These are phyloP conservation scores for Notodonta ziczac DNA, from an alignment of 2,888 invertebrate species.

Conservation along the genomic window DNA sequence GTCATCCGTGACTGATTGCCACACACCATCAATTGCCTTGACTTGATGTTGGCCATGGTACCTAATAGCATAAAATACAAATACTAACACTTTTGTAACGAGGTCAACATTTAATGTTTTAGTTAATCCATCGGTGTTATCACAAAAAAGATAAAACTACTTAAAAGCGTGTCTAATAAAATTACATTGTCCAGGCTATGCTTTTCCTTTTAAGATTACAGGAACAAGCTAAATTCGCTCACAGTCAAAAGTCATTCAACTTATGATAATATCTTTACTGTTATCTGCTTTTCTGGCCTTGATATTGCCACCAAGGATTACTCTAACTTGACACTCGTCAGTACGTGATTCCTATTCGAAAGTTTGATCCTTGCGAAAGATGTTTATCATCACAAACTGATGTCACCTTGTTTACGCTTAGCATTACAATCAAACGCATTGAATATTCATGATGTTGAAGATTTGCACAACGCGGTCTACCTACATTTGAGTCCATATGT, in stretches of 20 bases:
- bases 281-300: background rate
- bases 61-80: background rate
- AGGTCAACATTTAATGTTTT: conserved; percentile 1
- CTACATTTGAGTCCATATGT: background rate
- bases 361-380: conserved; percentile 25
- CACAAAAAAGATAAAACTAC: too few species aligned
- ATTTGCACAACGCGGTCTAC: conserved; percentile 15
- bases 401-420: conserved; percentile 46
- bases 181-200: too few species aligned
- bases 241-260: background rate
- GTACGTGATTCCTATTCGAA: conserved; percentile 35
- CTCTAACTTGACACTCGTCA: conserved; percentile 16
- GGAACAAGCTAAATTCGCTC: background rate
- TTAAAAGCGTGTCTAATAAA: too few species aligned
- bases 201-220: too few species aligned
- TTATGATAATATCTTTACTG: background rate
- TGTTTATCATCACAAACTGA: conserved; percentile 38
- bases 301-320: background rate
- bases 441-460: conserved; percentile 44
- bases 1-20: conserved; percentile 33
- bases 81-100: background rate
- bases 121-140: background rate
- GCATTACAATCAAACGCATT: conserved; percentile 44
- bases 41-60: conserved; percentile 26
- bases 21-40: conserved; percentile 41